Conservation (phyloP, 2,113 vertebrate species). For the Cebus imitator region DNA sequence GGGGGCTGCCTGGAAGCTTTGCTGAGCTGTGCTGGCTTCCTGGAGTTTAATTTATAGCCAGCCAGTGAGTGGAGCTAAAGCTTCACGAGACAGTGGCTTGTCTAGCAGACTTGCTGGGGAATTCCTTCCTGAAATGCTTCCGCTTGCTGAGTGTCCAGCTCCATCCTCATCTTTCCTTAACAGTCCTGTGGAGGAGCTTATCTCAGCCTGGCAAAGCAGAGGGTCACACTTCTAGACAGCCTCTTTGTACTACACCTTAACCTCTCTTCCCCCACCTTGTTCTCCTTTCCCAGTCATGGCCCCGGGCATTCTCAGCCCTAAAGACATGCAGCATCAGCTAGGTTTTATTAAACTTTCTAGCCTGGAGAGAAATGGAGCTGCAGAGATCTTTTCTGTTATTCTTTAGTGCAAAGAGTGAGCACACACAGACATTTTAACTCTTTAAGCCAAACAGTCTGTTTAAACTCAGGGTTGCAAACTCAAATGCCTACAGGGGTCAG, state of each 20-base stretch:
- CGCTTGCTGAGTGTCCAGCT: slow-evolving; percentile 64
- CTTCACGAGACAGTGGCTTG: slow-evolving; percentile 59
- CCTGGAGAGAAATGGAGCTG: slow-evolving; percentile 19
- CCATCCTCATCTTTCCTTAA: slow-evolving; percentile 65
- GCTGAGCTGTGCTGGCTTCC: neutral
- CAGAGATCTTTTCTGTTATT: slow-evolving; percentile 39
- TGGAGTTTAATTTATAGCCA: slow-evolving; percentile 78
- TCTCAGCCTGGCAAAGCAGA: slow-evolving; percentile 66
- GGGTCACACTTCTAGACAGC: slow-evolving; percentile 58
- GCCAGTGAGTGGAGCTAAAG: slow-evolving; percentile 87
- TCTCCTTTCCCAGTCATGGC: slow-evolving; percentile 24
- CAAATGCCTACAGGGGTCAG: neutral
- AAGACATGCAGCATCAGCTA: neutral
- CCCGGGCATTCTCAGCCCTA: slow-evolving; percentile 1
- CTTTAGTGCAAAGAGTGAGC: neutral
- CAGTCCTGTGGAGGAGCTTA: slow-evolving; percentile 70
- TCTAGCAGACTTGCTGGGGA: slow-evolving; percentile 45
- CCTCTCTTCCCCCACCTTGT: neutral
- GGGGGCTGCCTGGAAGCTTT: neutral
- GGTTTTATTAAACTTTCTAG: slow-evolving; percentile 45
- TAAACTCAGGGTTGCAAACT: neutral
- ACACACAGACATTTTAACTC: neutral
- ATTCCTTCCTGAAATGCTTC: slow-evolving; percentile 49
- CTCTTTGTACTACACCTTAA: slow-evolving; percentile 44
- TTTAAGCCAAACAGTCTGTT: neutral